phyloP scores from a whole-genome alignment of 2,113 vertebrate genomes.

The Proterorhinus semilunaris region DNA sequence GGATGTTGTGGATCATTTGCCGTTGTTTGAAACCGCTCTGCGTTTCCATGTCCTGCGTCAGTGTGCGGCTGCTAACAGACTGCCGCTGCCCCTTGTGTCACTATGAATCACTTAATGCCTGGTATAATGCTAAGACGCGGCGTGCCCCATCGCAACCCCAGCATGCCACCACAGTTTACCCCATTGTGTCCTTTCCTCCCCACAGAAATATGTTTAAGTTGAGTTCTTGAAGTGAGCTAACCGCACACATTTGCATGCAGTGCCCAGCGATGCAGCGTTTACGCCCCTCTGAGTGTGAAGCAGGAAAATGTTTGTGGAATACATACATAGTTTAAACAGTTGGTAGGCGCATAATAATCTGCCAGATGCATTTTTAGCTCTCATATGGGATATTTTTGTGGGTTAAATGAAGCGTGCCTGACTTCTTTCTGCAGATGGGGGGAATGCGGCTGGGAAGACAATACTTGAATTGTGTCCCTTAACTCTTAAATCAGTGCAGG shows the following conservation, averaged over 20 bases:
- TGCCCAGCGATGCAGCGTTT: conserved; percentile 44
- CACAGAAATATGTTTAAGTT: conserved; percentile 15
- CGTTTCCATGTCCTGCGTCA: conserved; percentile 46
- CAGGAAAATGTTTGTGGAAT: conserved; percentile 11
- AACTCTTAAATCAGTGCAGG: conserved; percentile 29
- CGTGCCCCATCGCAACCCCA: conserved; percentile 31
- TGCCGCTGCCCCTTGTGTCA: conserved; percentile 26
- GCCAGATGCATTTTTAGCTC: conserved; percentile 60
- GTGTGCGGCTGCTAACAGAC: conserved; percentile 39
- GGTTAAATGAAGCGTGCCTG: conserved; percentile 61
- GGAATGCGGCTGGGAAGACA: conserved; percentile 17
- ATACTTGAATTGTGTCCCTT: conserved; percentile 44
- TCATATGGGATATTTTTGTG: conserved; percentile 61
- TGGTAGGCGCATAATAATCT: conserved; percentile 43
- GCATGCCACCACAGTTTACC: conserved; percentile 16
- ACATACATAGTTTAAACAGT: conserved; percentile 4
- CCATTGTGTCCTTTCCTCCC: conserved; percentile 41
- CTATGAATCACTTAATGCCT: conserved; percentile 32
- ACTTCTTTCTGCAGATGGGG: conserved; percentile 36
- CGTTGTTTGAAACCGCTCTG: too few relatives aligned
- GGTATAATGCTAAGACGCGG: conserved; percentile 49
- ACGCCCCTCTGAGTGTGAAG: conserved; percentile 34
- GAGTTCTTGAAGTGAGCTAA: conserved; percentile 43
- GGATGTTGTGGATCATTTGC: too few relatives aligned
- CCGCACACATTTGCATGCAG: conserved; percentile 54